phyloP scores from a whole-genome alignment of 2,113 vertebrate genomes.

The Dasyprocta punctata region DNA sequence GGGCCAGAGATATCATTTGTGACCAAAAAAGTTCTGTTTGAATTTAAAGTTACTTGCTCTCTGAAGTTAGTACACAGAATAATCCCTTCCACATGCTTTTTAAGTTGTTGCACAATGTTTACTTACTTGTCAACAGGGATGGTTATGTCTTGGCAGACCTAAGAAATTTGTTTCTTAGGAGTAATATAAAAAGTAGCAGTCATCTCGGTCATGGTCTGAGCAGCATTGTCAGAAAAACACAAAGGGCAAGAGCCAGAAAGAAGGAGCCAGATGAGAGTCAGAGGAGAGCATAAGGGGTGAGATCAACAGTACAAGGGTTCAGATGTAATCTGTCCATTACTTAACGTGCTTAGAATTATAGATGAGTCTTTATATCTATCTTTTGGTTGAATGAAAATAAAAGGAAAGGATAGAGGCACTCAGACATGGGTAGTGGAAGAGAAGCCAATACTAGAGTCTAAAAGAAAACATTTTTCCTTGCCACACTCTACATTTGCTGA shows the following conservation, averaged over 20 bases:
- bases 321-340: neutral
- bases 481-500: neutral
- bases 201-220: neutral
- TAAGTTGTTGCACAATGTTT: slow-evolving; percentile 20
- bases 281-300: neutral
- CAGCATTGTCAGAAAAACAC: neutral
- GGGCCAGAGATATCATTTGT: neutral
- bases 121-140: slow-evolving; percentile 52
- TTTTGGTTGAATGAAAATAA: neutral
- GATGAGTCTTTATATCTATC: neutral
- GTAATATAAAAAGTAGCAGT: neutral
- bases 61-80: neutral
- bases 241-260: neutral
- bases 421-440: neutral
- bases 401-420: neutral
- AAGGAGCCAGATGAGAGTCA: neutral
- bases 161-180: neutral
- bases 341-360: neutral
- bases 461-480: neutral
- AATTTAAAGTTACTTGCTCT: slow-evolving; percentile 28
- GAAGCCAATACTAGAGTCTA: neutral
- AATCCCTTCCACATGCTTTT: slow-evolving; percentile 16
- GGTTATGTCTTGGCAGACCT: neutral
- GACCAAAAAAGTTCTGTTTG: slow-evolving; percentile 14
- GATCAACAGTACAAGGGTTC: neutral